phyloP scores from a whole-genome alignment of 2,888 invertebrate genomes.

The Ectemnius continuus region DNA sequence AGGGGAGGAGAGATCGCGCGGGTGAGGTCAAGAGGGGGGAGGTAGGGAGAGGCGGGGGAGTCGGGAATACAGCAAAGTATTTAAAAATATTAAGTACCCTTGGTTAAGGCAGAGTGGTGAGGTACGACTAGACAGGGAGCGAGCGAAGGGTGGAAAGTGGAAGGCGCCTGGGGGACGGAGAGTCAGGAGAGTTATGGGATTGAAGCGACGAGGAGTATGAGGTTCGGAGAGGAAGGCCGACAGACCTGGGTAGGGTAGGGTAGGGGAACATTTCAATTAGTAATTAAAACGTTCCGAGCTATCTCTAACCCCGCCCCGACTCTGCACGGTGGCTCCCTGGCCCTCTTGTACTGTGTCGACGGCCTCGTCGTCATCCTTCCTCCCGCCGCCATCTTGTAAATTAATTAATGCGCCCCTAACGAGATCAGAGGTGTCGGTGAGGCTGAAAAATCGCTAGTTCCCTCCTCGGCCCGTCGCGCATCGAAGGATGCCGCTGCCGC shows the following conservation, averaged over 20 bases:
- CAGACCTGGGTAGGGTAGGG: conserved; percentile 22
- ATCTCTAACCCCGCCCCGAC: conserved; percentile 42
- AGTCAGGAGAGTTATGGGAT: conserved; percentile 49
- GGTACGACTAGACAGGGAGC: conserved; percentile 30
- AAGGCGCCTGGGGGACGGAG: conserved; percentile 24
- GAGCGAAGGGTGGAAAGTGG: conserved; percentile 34
- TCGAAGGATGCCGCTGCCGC: conserved; percentile 46
- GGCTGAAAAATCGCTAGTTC: conserved; percentile 63
- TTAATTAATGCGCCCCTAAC: conserved; percentile 75
- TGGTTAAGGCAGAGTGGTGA: conserved; percentile 49
- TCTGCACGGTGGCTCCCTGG: conserved; percentile 47
- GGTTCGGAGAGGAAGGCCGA: conserved; percentile 5
- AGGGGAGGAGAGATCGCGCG: conserved; percentile 18
- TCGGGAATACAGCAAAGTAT: conserved; percentile 54
- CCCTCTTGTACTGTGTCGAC: conserved; percentile 39
- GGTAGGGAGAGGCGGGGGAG: conserved; percentile 13
- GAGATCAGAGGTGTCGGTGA: conserved; percentile 76
- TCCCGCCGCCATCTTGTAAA: conserved; percentile 72
- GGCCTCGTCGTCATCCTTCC: conserved; percentile 38
- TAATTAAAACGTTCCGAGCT: conserved; percentile 70
- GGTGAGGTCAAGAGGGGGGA: conserved; percentile 8
- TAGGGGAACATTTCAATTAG: conserved; percentile 70
- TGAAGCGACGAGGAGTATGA: conserved; percentile 35
- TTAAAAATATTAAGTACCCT: conserved; percentile 67
- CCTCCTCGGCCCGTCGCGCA: conserved; percentile 57